Percentiles rank a stretch among this genome's conserved stretches.
Conservation (phyloP, 2,888 invertebrate species). For the Blastobasis adustella region DNA sequence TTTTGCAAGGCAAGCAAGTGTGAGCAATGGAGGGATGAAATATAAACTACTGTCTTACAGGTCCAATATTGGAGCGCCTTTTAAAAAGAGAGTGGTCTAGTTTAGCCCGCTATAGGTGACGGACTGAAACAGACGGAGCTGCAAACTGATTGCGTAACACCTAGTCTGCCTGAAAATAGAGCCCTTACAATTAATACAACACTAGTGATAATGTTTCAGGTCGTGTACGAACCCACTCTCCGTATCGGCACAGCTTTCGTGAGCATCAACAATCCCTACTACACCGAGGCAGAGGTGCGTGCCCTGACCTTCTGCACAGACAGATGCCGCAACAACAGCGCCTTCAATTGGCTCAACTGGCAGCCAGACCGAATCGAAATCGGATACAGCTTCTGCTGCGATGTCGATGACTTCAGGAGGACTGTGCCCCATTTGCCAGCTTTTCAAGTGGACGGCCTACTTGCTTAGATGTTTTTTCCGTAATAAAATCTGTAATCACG, state of each 20-base stretch:
- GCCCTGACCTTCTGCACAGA: conserved; percentile 68
- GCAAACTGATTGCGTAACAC: too few species aligned
- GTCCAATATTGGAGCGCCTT: too few species aligned
- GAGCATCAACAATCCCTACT: conserved; percentile 78
- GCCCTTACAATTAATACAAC: too few species aligned
- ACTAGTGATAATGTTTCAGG: conserved; percentile 30
- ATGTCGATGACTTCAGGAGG: conserved; percentile 70
- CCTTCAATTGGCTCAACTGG: conserved; percentile 78
- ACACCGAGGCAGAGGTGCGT: conserved; percentile 46
- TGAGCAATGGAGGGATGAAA: too few species aligned
- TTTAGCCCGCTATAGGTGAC: too few species aligned
- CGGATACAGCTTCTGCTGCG: conserved; percentile 79
- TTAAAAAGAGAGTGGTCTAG: too few species aligned
- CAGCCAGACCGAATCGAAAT: conserved; percentile 56
- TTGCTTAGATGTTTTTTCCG: conserved; percentile 21
- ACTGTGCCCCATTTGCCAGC: conserved; percentile 70
- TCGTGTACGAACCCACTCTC: conserved; percentile 67
- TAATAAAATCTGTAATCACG: too few species aligned
- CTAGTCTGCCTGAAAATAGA: too few species aligned
- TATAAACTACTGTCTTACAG: too few species aligned
- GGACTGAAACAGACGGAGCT: too few species aligned
- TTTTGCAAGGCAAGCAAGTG: too few species aligned
- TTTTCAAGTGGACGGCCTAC: conserved; percentile 58
- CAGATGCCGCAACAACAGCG: conserved; percentile 67
- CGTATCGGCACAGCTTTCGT: conserved; percentile 75